These are phyloP conservation scores for Hylia prasina DNA, from an alignment of 2,113 vertebrate species.

Conservation along the genomic window DNA sequence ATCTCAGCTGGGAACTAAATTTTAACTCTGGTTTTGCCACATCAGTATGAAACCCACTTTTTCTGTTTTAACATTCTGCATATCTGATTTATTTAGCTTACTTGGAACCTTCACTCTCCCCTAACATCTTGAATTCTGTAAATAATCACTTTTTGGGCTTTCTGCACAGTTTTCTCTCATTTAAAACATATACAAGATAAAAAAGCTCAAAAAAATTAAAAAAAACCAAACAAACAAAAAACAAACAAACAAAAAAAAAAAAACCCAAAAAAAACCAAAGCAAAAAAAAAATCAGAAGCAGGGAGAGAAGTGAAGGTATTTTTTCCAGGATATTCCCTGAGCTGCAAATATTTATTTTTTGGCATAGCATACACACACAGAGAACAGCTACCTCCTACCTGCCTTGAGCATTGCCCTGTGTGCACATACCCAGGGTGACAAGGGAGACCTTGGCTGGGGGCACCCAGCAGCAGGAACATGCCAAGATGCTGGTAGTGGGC, in stretches of 20 bases:
- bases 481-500: background rate
- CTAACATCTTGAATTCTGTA: background rate
- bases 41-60: background rate
- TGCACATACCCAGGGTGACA: background rate
- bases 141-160: conserved; percentile 9
- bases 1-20: background rate
- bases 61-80: background rate
- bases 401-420: background rate
- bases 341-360: conserved; percentile 29
- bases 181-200: background rate
- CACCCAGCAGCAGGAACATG: background rate
- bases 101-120: background rate
- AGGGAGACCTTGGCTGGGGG: no score
- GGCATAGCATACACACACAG: background rate
- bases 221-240: background rate
- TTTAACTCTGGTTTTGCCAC: background rate
- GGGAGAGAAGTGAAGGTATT: background rate
- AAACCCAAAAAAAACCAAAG: background rate
- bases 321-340: background rate
- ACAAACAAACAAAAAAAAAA: background rate
- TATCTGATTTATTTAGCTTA: conserved; percentile 5
- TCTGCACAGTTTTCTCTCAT: background rate
- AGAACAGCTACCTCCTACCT: background rate
- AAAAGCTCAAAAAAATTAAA: background rate
- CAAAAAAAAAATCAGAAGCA: background rate